Percentiles rank a stretch among this genome's conserved stretches.
Conservation (phyloP, 2,797 vertebrate species). For the Cheirogaleus major region DNA sequence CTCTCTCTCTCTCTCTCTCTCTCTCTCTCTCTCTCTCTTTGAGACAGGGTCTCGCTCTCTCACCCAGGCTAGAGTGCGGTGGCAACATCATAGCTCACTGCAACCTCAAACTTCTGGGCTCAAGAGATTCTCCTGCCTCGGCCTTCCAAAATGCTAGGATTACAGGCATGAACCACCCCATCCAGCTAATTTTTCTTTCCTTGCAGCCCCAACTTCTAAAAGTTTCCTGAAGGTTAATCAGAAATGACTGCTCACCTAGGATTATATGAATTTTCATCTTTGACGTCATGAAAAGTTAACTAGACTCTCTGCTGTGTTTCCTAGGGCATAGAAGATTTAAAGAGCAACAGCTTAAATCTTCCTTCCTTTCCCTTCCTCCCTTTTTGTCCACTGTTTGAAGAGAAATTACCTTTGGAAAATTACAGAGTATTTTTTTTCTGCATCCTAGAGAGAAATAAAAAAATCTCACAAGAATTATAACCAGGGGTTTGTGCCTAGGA, state of each 20-base stretch:
- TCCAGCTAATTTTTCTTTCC: neutral
- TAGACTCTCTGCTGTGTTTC: neutral
- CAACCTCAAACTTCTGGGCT: neutral
- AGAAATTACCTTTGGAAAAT: slow-evolving; percentile 50
- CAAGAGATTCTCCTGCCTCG: neutral
- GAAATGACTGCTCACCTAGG: neutral
- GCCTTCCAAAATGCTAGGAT: neutral
- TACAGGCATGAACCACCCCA: neutral
- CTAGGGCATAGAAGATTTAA: neutral
- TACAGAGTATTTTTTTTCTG: neutral
- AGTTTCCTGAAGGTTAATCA: slow-evolving; percentile 25
- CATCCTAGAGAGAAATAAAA: neutral
- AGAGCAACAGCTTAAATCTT: neutral
- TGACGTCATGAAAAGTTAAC: neutral
- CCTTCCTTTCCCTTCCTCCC: neutral
- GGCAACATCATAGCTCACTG: neutral
- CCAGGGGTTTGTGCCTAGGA: neutral
- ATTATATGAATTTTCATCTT: slow-evolving; percentile 22
- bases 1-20: neutral
- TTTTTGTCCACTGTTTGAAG: neutral
- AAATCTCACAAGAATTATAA: slow-evolving; percentile 15
- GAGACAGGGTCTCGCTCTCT: neutral
- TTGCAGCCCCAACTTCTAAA: neutral
- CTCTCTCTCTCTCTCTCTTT: neutral
- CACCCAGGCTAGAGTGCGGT: neutral